A percentile compares a stretch with the other conserved stretches of the same genome.
Evolutionary conservation across 2,113 vertebrate species (phyloP).

Genomic region (Pristiophorus japonicus): DNA sequence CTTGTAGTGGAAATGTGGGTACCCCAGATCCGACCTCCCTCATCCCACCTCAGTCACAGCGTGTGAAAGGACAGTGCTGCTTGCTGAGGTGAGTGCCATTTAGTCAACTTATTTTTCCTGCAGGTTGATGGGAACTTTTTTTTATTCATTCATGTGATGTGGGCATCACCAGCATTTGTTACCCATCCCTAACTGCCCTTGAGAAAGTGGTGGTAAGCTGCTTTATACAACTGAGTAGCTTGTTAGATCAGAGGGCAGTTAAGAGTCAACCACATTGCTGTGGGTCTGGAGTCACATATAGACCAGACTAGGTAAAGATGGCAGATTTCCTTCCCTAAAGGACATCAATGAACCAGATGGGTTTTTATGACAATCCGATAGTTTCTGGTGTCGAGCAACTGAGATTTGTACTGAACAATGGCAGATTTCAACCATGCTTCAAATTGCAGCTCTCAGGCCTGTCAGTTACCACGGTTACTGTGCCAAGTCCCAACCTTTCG

Average conservation of each 20-base stretch:
- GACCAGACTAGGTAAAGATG: no score
- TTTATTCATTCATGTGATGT: no score
- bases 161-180: no score
- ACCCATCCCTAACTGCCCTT: no score
- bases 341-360: no score
- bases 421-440: neutral
- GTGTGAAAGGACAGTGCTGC: neutral
- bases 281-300: no score
- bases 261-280: no score
- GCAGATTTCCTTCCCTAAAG: no score
- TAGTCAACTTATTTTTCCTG: neutral
- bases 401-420: neutral
- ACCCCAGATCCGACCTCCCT: neutral
- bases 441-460: neutral
- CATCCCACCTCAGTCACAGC: neutral
- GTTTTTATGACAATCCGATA: no score
- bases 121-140: neutral
- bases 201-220: no score
- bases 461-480: neutral
- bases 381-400: neutral
- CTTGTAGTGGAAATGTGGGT: neutral
- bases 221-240: no score
- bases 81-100: neutral
- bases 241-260: no score
- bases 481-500: neutral